phyloP scores from a whole-genome alignment of 1,140 invertebrate species.

The Frieseomelitta varia region DNA sequence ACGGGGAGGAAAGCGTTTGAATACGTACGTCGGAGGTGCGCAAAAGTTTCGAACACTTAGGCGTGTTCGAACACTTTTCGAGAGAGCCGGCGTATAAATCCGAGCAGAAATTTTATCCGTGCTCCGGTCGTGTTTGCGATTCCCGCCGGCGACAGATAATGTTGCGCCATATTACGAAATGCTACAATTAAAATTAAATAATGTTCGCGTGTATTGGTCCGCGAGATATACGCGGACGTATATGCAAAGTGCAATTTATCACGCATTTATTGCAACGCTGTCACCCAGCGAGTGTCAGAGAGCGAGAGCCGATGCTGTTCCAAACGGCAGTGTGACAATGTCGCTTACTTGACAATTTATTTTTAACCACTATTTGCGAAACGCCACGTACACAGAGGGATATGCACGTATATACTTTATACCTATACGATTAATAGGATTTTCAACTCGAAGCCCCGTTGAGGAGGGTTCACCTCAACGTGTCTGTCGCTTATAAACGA shows the following conservation, averaged over 20 bases:
- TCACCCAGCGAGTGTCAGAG: background rate
- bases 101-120: background rate
- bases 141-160: background rate
- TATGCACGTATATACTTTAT: background rate
- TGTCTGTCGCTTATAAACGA: background rate
- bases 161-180: constrained; percentile 15
- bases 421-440: background rate
- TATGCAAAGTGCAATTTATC: constrained; percentile 3
- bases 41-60: no score
- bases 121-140: background rate
- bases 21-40: no score
- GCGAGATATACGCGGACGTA: background rate
- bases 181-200: constrained; percentile 16
- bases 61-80: no score
- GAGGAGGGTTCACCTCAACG: background rate
- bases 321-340: background rate
- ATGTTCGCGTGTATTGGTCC: background rate
- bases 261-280: background rate
- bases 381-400: background rate
- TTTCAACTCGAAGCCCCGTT: background rate
- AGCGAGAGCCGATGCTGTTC: no score
- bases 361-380: background rate
- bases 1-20: no score
- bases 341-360: background rate
- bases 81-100: background rate